Conservation (phyloP, 2,797 vertebrate species). For the Hozukius guyotensis region DNA sequence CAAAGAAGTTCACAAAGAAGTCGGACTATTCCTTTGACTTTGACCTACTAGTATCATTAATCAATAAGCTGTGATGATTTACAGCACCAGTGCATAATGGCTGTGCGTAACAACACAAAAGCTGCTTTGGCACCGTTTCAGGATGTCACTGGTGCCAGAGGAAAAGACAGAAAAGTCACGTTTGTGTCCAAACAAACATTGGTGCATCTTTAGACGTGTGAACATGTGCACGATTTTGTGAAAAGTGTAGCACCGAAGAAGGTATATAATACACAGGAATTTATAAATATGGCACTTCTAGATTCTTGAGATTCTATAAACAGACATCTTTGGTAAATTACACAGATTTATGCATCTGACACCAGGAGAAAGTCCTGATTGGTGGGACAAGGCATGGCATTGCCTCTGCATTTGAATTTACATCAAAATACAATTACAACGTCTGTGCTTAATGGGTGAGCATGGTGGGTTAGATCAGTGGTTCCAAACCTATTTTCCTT, state of each 20-base stretch:
- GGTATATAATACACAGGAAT: neutral
- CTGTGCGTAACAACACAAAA: neutral
- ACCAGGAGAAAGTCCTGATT: neutral
- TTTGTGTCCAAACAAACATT: neutral
- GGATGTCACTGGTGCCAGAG: neutral
- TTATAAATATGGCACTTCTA: neutral
- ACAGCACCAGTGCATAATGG: neutral
- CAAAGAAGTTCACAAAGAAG: neutral
- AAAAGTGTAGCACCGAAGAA: neutral
- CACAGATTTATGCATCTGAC: neutral
- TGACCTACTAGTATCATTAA: neutral
- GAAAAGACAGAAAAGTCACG: neutral
- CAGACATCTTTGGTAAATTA: neutral
- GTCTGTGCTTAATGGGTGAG: neutral
- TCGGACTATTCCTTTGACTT: neutral
- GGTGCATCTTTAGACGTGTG: neutral
- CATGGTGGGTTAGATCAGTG: neutral
- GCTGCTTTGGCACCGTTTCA: neutral
- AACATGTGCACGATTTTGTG: neutral
- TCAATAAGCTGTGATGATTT: slow-evolving; percentile 1
- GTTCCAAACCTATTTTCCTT: too few species aligned
- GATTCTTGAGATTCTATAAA: neutral
- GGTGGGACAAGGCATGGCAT: neutral
- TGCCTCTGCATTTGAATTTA: neutral
- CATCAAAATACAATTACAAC: neutral